phyloP scores from a whole-genome alignment of 2,113 vertebrate species.

The Gopherus flavomarginatus region DNA sequence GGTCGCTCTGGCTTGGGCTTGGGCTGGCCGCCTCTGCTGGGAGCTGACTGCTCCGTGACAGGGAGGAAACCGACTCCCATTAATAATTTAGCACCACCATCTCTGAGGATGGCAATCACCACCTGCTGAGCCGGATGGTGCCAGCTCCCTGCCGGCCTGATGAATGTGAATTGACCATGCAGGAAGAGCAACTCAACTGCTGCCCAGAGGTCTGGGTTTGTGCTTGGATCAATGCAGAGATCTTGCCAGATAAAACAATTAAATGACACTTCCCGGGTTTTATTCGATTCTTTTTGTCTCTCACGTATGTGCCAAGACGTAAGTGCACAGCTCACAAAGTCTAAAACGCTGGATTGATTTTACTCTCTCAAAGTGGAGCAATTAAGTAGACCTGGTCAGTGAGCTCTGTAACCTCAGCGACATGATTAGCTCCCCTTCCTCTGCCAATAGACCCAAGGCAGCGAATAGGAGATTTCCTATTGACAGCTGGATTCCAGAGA shows the following conservation, averaged over 20 bases:
- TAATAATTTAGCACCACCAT: not conserved
- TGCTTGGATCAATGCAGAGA: not conserved
- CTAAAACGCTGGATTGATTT: conserved; percentile 68
- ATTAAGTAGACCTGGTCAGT: conserved; percentile 50
- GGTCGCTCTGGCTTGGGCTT: too few relatives aligned
- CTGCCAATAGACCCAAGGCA: not conserved
- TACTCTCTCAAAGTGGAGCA: conserved; percentile 59
- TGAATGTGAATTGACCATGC: not conserved
- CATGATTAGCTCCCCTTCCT: not conserved
- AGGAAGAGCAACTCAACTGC: not conserved
- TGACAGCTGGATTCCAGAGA: fast-evolving
- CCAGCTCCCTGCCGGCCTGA: not conserved
- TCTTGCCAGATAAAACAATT: conserved; percentile 20
- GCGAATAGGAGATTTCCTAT: not conserved
- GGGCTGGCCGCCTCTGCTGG: too few relatives aligned
- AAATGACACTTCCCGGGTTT: conserved; percentile 67
- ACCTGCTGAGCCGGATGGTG: not conserved
- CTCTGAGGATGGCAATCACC: not conserved
- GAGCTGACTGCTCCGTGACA: too few relatives aligned
- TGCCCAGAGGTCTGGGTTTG: not conserved
- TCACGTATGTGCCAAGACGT: conserved; percentile 62
- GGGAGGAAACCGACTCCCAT: too few relatives aligned
- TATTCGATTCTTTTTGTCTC: conserved; percentile 36
- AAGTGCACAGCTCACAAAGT: conserved; percentile 50
- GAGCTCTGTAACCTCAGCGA: not conserved